Evolutionary conservation across 2,797 vertebrate species (phyloP), one percentile per base, ranked within the genome.

Genomic region (Mormyrops boulengeri): DNA sequence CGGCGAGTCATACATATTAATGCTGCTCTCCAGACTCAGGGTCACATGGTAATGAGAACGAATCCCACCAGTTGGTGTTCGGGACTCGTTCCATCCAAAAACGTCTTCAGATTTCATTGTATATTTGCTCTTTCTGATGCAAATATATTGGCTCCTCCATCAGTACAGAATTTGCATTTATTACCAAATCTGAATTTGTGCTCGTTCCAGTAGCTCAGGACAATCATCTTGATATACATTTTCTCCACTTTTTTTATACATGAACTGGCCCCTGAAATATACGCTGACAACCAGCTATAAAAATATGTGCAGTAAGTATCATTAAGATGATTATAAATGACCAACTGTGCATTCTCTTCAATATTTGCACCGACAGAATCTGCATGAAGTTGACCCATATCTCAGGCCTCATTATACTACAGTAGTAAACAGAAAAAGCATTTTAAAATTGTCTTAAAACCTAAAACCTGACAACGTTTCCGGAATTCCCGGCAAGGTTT

Each of bases 41-140:
- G 87, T n/a, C 41, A 62, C 34, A 88, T 88, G 30, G 22, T 53
- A 87, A 88, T 62, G 17, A 62, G 57, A 41, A 19, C 1, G 60
- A 49, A 88, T 62, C 8, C 30, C 50, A 55, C 55, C 57, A 30
- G 30, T 53, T 52, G 19, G 44, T 82, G 69, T 55, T 57, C 2
- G 12, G 30, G 12, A 60, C 88, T 88, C 12, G 11, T 41, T 55
- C 49, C 50, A 34, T 62, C 52, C 11, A 89, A 89, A 69, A 85
- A 19, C 22, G n/a, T 50, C 82, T 85, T 85, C 30, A 85, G 19
- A 85, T 85, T 85, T 50, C 44, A 50, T 66, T 22, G 44, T 50
- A 80, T 47, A n/a, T n/a, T 57, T 91, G 90, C 92, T 93, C 92
- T 92, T 93, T 90, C n/a, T 44, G 90, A 90, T 94, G 91, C 91